Conservation (phyloP, 1,140 invertebrate genomes). For the Galendromus occidentalis region DNA sequence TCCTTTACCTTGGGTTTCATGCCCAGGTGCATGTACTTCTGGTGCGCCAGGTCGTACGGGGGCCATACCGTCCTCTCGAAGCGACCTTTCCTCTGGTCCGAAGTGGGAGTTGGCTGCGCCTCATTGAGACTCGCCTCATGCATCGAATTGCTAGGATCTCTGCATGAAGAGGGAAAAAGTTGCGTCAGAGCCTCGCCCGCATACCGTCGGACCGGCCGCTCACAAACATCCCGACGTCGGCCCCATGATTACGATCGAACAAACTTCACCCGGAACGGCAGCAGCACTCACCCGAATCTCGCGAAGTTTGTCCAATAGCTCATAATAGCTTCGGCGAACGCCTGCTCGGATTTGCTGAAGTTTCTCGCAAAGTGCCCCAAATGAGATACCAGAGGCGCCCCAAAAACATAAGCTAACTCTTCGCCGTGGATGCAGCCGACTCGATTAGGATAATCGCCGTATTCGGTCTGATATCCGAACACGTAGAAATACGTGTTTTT, state of each 20-base stretch:
- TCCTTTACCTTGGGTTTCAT: slow-evolving; percentile 46
- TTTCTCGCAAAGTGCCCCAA: slow-evolving; percentile 62
- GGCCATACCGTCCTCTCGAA: slow-evolving; percentile 43
- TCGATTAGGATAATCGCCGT: slow-evolving; percentile 61
- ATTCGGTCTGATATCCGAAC: slow-evolving; percentile 54
- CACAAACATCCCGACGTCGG: too few relatives aligned
- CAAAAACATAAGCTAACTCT: slow-evolving; percentile 76
- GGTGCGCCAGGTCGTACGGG: slow-evolving; percentile 66
- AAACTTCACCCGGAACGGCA: neutral
- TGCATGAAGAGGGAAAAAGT: slow-evolving; percentile 24
- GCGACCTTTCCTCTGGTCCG: slow-evolving; percentile 12
- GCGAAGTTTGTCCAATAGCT: slow-evolving; percentile 92
- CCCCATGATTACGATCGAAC: too few relatives aligned
- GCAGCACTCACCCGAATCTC: slow-evolving; percentile 59
- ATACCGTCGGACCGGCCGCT: too few relatives aligned
- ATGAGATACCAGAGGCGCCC: slow-evolving; percentile 51
- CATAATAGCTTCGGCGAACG: slow-evolving; percentile 75
- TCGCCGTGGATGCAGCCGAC: slow-evolving; percentile 77
- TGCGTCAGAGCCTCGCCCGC: too few relatives aligned
- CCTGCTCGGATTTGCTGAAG: slow-evolving; percentile 69
- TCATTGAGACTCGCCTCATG: slow-evolving; percentile 15
- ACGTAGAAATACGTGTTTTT: slow-evolving; percentile 65
- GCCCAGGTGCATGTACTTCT: slow-evolving; percentile 45
- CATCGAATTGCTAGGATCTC: slow-evolving; percentile 16
- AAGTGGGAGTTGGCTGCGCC: slow-evolving; percentile 20